Percentiles rank a stretch among this genome's conserved stretches.
Evolutionary conservation across 2,797 vertebrate genomes (phyloP).

Genomic region (Chiloscyllium punctatum): DNA sequence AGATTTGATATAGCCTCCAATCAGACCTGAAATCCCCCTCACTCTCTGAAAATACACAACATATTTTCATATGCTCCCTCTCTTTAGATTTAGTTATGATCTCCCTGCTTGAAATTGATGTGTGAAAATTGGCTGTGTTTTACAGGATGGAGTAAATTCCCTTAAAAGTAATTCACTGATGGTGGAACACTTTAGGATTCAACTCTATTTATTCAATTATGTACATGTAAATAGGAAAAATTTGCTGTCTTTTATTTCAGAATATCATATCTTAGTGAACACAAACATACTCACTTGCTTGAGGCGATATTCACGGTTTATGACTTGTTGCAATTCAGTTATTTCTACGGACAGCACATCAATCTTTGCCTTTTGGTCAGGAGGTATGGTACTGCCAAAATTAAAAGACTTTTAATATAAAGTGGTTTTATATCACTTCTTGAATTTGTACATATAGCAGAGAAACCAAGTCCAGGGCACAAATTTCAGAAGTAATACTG

Average conservation of each 20-base stretch:
- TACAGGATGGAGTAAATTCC: not conserved
- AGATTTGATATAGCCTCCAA: not conserved
- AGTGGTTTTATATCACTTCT: not conserved
- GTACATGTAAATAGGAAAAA: not conserved
- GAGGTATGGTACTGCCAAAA: conserved; percentile 32
- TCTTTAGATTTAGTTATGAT: not conserved
- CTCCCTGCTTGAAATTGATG: not conserved
- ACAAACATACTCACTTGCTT: conserved; percentile 22
- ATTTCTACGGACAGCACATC: not conserved
- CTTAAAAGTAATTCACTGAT: not conserved
- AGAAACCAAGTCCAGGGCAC: not conserved
- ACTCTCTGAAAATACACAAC: not conserved
- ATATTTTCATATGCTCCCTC: not conserved
- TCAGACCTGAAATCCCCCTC: not conserved
- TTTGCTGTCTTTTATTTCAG: not conserved
- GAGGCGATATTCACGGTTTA: conserved; percentile 16
- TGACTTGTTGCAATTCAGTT: not conserved
- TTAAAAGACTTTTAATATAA: not conserved
- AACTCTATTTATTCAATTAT: not conserved
- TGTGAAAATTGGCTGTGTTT: not conserved
- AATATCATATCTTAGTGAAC: not conserved
- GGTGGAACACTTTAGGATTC: not conserved
- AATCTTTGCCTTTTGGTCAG: conserved; percentile 27
- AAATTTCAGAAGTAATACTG: conserved; percentile 5
- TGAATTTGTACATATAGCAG: not conserved